Base-by-base conservation (phyloP, 2,888 invertebrate genomes). In the Chrysomela aeneicollis region DNA sequence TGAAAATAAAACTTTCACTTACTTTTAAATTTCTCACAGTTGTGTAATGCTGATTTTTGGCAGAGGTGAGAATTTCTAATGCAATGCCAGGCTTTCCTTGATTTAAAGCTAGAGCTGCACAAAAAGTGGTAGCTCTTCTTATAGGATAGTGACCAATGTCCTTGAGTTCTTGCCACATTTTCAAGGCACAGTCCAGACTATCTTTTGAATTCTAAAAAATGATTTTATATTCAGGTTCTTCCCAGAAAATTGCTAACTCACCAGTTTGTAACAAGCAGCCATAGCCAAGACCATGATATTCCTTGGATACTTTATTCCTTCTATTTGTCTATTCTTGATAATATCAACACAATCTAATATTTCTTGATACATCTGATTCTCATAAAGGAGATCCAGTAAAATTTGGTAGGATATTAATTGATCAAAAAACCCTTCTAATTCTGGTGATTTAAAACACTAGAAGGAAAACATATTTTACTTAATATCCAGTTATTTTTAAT, bases 201-300 rank as follows among this genome's bases (percentile, higher is more conserved):
- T 90, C 86, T 70, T 85, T 82, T 49, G 90, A 87, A 78, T 93
- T 92, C 92, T 92, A 77, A n/a, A 81, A 70, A 15, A 15, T 42
- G 1, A 42, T 10, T 6, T 26, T 26, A 10, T 35, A 2, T 10
- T 9, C 12, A 10, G 35, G 12, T 35, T 12, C 12, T 10, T 2
- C 12, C 2, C 35, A 8, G 12, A 35, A 12, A 35, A 35, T 60
- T 6, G 6, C 4, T 26, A 5, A 72, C 73, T 84, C 82, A 91
- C 93, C 85, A 92, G 80, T 85, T 92, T 92, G 75, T 90, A 92
- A 77, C 90, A 92, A 19, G 91, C 87, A 46, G 90, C 93, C 70
- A 89, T 77, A 3, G 87, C 84, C 35, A 93, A 77, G n/a, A 90
- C 87, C 3, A 90, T 82, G 52, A 87, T 84, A 80, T 91, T 90